phyloP scores from a whole-genome alignment of 2,888 invertebrate genomes.

The Cyaniris semiargus region DNA sequence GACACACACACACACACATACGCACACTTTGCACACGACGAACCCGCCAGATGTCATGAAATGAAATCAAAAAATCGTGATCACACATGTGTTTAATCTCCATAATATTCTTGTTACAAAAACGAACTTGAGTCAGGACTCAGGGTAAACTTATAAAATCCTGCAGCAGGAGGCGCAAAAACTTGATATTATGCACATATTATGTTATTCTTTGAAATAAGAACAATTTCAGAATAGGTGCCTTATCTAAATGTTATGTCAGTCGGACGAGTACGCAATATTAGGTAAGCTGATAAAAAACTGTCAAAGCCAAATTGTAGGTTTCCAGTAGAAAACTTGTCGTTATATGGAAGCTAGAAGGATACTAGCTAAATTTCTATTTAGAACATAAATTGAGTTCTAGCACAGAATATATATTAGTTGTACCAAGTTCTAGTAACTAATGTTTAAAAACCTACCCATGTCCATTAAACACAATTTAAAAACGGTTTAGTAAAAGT shows the following conservation, averaged over 20 bases:
- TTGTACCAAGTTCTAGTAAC: not conserved
- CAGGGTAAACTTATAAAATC: not conserved
- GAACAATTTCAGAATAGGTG: not conserved
- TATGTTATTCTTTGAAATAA: not conserved
- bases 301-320: not conserved
- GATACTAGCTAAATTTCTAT: not conserved
- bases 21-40: conserved; percentile 39
- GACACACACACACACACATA: conserved; percentile 48
- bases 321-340: not conserved
- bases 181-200: not conserved
- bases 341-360: not conserved
- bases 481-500: not conserved
- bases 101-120: conserved; percentile 17
- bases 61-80: conserved; percentile 10
- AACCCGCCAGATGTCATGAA: conserved; percentile 38
- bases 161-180: not conserved
- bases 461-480: not conserved
- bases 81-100: conserved; percentile 25
- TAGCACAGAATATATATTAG: too few species aligned
- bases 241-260: conserved; percentile 7
- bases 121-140: not conserved
- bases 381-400: not conserved
- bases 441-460: not conserved
- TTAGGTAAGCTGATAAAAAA: conserved; percentile 3
- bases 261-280: not conserved